Conservation (phyloP, 1,140 invertebrate species). For the Pachypeltis micranthus region DNA sequence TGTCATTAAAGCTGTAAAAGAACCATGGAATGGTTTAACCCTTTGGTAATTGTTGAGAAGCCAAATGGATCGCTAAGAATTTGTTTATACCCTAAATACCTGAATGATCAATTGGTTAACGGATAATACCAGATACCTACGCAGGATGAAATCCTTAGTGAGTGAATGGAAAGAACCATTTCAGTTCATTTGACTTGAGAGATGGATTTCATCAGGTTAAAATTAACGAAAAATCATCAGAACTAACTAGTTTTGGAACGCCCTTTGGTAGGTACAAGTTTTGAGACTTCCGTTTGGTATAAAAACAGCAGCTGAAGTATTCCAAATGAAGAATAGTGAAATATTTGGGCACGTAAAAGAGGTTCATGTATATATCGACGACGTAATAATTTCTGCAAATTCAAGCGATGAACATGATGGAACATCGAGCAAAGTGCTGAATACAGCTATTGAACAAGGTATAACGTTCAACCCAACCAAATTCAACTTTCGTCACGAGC, state of each 20-base stretch:
- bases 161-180: no score
- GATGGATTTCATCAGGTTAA: no score
- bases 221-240: no score
- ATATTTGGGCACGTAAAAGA: constrained; percentile 2
- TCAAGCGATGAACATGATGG: not conserved
- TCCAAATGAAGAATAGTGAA: not conserved
- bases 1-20: no score
- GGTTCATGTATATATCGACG: constrained; percentile 1
- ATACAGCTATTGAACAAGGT: not conserved
- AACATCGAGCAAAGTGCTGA: not conserved
- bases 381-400: not conserved
- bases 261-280: constrained; percentile 4
- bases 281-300: not conserved
- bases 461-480: not conserved
- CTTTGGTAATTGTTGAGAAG: no score
- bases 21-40: no score
- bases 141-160: no score
- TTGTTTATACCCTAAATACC: no score
- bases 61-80: no score
- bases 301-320: not conserved
- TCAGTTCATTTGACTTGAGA: no score
- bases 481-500: not conserved
- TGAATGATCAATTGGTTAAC: no score
- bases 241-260: not conserved
- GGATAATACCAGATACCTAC: no score